phyloP scores from a whole-genome alignment of 2,888 invertebrate genomes.

The Crossocerus cetratus region DNA sequence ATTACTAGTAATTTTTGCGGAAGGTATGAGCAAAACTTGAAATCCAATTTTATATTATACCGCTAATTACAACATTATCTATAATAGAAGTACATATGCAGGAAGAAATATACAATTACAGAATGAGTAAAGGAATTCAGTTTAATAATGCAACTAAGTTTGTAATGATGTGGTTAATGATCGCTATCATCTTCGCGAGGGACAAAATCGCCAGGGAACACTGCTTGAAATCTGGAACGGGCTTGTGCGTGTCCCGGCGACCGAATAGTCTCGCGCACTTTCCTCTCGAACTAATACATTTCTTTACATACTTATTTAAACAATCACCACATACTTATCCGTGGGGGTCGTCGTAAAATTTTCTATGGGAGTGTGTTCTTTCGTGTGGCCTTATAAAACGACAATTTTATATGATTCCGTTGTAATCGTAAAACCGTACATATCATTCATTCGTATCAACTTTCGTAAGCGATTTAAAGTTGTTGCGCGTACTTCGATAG shows the following conservation, averaged over 20 bases:
- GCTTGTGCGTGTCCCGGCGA: neutral
- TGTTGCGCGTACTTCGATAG: neutral
- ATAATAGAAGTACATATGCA: constrained; percentile 49
- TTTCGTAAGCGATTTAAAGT: constrained; percentile 3
- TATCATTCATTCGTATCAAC: constrained; percentile 14
- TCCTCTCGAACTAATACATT: constrained; percentile 43
- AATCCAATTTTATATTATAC: constrained; percentile 45
- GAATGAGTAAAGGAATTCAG: constrained; percentile 34
- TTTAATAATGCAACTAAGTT: constrained; percentile 51
- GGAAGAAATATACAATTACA: constrained; percentile 46
- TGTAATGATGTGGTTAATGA: constrained; percentile 35
- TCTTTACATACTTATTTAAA: constrained; percentile 44
- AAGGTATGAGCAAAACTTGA: constrained; percentile 48
- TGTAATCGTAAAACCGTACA: constrained; percentile 8
- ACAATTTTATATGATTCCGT: neutral
- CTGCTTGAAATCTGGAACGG: constrained; percentile 23
- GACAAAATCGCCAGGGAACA: constrained; percentile 26
- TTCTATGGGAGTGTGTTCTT: constrained; percentile 31
- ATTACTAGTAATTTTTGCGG: constrained; percentile 38
- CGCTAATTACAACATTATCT: constrained; percentile 41
- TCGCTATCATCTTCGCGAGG: constrained; percentile 18
- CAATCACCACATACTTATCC: constrained; percentile 48
- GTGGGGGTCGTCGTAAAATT: constrained; percentile 46
- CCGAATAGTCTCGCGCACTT: no score
- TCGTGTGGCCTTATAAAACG: constrained; percentile 8